Base-by-base conservation (phyloP, 2,113 vertebrate species). In the Lutjanus erythropterus region DNA sequence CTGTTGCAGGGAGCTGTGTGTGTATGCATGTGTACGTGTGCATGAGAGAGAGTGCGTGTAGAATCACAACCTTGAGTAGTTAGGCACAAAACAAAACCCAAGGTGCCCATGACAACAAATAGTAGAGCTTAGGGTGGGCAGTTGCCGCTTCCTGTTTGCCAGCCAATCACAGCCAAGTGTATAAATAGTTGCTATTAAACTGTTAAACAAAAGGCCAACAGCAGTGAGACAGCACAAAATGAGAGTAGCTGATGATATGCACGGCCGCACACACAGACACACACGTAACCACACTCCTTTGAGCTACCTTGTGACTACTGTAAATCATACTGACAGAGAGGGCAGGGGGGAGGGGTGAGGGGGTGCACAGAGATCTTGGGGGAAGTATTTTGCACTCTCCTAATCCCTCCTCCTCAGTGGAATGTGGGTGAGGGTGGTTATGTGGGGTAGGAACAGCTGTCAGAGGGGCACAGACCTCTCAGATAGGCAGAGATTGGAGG, bases 251-350 rank as follows among this genome's bases (percentile, higher is more conserved):
- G 16, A 59, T 0, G 9, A 62, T 10, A 42, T 6, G 12, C 58
- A 74, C 5, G 14, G 41, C 14, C n/a, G 33, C 46, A 56, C 56
- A 62, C 7, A 42, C 11, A 37, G 15, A 53, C 12, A 29, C 33
- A 62, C 70, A 61, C 16, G 6, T 46, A 74, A 46, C 37, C 42
- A 46, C 39, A 25, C 18, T 59, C 29, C 42, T 61, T 81, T 71
- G 65, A 82, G 67, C 71, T 47, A 65, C 78, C 82, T 85, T 76
- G 72, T 92, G 92, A 92, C 88, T 64, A 25, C 52, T 73, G 72
- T 80, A 88, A 91, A 83, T 91, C 78, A 80, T 29, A 44, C 6
- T 78, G 88, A 59, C 41, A 67, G 37, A 23, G 50, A 47, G 58
- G 37, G 10, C 15, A 21, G 35, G 42, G 12, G 61, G 53, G n/a